These are phyloP conservation scores for Oasisia sp. DNA, from an alignment of 2,888 invertebrate species.

Conservation along the genomic window DNA sequence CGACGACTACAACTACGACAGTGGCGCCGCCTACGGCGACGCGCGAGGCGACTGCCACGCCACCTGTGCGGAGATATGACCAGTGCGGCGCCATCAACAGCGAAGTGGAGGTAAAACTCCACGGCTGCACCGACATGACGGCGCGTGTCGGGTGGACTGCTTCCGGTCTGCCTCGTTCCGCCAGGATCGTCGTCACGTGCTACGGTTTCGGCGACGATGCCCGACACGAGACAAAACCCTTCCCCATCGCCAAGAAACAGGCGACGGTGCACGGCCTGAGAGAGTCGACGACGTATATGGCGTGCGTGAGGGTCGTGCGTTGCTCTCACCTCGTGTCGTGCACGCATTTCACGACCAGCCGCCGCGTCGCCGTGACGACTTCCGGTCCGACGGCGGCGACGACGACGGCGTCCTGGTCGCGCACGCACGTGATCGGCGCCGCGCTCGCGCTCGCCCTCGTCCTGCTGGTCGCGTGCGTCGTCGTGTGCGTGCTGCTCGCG, in stretches of 20 bases:
- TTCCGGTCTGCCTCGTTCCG: neutral
- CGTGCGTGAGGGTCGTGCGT: neutral
- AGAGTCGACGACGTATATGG: neutral
- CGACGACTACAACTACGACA: neutral
- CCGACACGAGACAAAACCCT: neutral
- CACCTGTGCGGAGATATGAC: neutral
- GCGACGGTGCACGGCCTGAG: neutral
- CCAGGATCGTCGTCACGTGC: neutral
- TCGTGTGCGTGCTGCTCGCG: neutral
- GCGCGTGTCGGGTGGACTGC: neutral
- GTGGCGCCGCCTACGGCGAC: neutral
- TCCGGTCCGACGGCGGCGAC: neutral
- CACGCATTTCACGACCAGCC: neutral
- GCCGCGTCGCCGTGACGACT: neutral
- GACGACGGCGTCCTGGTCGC: neutral
- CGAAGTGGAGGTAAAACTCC: neutral
- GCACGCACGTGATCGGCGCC: conserved; percentile 12
- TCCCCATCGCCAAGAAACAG: neutral
- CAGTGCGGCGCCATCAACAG: neutral
- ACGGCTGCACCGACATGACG: neutral
- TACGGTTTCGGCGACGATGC: neutral
- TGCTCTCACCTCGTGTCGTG: neutral
- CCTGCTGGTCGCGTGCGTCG: neutral
- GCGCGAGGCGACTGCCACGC: neutral
- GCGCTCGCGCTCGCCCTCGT: neutral